These are phyloP conservation scores for Drosophila tropicalis DNA, from an alignment of 1,140 invertebrate species.

Conservation along the genomic window DNA sequence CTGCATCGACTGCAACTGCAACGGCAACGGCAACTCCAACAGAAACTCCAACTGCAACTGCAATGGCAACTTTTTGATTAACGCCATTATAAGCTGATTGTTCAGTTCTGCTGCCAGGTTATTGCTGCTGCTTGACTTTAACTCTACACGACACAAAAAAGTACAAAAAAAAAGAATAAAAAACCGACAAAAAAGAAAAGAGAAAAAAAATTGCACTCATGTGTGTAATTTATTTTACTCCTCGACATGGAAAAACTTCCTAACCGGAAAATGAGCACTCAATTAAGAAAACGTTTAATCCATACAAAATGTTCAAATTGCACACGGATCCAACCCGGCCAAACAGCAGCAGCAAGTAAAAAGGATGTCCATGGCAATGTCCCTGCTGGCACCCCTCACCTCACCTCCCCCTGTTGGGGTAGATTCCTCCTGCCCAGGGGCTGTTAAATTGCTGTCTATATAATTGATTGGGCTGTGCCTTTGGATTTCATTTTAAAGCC, in stretches of 20 bases:
- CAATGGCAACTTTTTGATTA: conserved; percentile 76
- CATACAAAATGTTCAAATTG: conserved; percentile 72
- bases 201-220: conserved; percentile 71
- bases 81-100: conserved; percentile 79
- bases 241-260: conserved; percentile 79
- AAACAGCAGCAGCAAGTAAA: conserved; percentile 7
- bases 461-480: conserved; percentile 73
- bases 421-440: conserved; percentile 31
- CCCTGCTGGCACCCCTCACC: not conserved
- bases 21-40: conserved; percentile 10
- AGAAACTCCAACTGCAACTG: conserved; percentile 45
- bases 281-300: conserved; percentile 81
- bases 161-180: not conserved
- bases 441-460: conserved; percentile 64
- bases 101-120: conserved; percentile 73
- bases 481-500: conserved; percentile 70
- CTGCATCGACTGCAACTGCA: conserved; percentile 35
- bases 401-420: no score
- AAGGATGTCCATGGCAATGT: conserved; percentile 9
- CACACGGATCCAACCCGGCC: conserved; percentile 32
- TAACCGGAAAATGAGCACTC: conserved; percentile 82
- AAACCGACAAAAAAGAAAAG: not conserved
- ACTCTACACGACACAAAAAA: conserved; percentile 10
- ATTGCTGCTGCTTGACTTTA: conserved; percentile 34
- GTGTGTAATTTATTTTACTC: conserved; percentile 78